Evolutionary conservation across 1,140 invertebrate species (phyloP).

Genomic region (Bombus difficillimus): DNA sequence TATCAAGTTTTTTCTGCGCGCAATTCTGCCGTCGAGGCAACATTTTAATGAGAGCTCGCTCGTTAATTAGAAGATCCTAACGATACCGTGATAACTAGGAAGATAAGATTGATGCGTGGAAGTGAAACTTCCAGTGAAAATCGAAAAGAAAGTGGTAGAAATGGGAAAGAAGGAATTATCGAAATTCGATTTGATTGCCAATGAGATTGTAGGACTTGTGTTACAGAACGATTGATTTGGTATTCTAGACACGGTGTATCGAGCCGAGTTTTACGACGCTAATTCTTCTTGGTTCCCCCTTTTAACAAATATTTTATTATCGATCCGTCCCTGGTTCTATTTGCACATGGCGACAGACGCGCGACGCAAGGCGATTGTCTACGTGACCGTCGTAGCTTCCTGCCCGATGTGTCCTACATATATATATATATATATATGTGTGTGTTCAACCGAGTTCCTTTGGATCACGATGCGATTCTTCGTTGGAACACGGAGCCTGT

Average conservation of each 20-base stretch:
- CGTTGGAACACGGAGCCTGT: not conserved
- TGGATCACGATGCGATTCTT: constrained; percentile 1
- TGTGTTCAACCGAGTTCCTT: constrained; percentile 60
- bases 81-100: not conserved
- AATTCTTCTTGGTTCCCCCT: constrained; percentile 5
- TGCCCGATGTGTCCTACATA: constrained; percentile 76
- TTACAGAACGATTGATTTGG: not conserved
- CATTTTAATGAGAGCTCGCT: not conserved
- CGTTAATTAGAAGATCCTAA: not conserved
- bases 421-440: no score
- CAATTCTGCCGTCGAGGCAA: not conserved
- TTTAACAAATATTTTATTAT: constrained; percentile 48
- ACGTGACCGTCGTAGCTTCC: constrained; percentile 75
- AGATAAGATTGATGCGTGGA: no score
- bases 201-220: not conserved
- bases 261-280: constrained; percentile 10
- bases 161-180: not conserved
- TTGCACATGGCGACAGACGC: constrained; percentile 70
- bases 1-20: not conserved
- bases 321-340: constrained; percentile 69
- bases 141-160: not conserved
- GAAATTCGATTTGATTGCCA: not conserved
- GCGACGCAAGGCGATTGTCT: constrained; percentile 74
- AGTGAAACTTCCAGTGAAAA: not conserved
- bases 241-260: not conserved